Conservation (phyloP, 2,888 invertebrate genomes). For the Pheosia gnoma region DNA sequence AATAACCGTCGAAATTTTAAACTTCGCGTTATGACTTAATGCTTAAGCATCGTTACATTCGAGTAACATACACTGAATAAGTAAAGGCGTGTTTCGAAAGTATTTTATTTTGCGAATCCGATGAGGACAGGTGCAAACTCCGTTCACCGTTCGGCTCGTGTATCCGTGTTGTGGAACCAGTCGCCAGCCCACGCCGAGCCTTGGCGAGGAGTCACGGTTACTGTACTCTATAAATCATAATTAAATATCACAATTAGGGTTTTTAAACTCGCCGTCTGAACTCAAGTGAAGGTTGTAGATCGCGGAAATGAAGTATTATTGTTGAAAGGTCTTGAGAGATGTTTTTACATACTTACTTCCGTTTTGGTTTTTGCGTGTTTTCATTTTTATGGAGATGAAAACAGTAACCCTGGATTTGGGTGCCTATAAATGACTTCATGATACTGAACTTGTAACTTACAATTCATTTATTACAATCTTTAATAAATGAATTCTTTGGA, state of each 20-base stretch:
- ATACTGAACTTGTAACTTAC: no score
- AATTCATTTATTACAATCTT: no score
- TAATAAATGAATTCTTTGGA: no score
- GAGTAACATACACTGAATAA: conserved; percentile 10
- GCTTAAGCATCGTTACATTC: neutral
- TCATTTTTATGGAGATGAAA: no score
- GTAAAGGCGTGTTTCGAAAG: conserved; percentile 30
- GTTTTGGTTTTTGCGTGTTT: neutral
- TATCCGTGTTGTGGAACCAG: conserved; percentile 18
- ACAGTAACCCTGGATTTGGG: no score
- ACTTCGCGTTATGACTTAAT: no score
- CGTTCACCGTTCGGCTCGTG: conserved; percentile 33
- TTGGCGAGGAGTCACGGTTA: conserved; percentile 19
- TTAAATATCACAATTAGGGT: neutral
- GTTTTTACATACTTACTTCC: neutral
- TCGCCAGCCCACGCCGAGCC: conserved; percentile 24
- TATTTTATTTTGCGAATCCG: conserved; percentile 29
- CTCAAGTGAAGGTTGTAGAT: neutral
- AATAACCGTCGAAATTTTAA: no score
- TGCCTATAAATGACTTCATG: no score
- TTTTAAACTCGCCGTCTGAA: neutral
- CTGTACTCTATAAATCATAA: conserved; percentile 11
- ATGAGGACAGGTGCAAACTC: conserved; percentile 30
- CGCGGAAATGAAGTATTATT: neutral
- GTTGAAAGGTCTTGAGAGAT: neutral